A percentile compares a stretch with the other conserved stretches of the same genome.
Evolutionary conservation across 2,888 invertebrate species (phyloP).

Genomic region (Sesia apiformis): DNA sequence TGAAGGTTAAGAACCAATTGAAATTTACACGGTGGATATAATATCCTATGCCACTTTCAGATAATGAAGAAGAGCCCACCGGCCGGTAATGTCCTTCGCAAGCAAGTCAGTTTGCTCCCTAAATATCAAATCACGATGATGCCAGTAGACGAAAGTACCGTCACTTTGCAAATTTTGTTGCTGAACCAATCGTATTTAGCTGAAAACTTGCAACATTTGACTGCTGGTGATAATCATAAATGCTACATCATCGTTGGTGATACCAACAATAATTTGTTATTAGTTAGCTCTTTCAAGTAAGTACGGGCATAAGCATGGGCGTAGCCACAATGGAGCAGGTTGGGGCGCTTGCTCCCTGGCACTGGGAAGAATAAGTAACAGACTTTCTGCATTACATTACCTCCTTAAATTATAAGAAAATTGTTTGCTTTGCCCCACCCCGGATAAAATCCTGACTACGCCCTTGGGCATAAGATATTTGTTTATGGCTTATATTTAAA

Average conservation of each 20-base stretch:
- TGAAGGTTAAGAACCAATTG: no score
- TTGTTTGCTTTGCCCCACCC: no score
- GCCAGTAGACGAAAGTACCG: slow-evolving; percentile 36
- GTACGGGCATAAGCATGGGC: slow-evolving; percentile 8
- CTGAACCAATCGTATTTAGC: slow-evolving; percentile 57
- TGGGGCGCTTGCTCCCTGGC: no score
- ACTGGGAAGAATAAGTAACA: no score
- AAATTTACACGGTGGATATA: no score
- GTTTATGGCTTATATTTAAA: no score
- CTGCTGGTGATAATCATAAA: slow-evolving; percentile 67
- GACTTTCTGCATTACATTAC: no score
- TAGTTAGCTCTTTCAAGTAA: slow-evolving; percentile 73
- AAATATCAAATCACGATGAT: slow-evolving; percentile 69
- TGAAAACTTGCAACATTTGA: slow-evolving; percentile 50
- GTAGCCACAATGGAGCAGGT: no score
- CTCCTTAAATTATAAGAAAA: no score
- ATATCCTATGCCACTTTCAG: slow-evolving; percentile 38
- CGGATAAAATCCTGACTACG: no score
- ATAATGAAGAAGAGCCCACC: slow-evolving; percentile 83
- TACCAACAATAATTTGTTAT: slow-evolving; percentile 75
- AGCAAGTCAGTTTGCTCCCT: slow-evolving; percentile 77
- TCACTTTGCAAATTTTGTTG: slow-evolving; percentile 42
- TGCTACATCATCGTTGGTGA: slow-evolving; percentile 79
- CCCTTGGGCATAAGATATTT: no score
- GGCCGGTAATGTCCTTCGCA: slow-evolving; percentile 79